These are phyloP conservation scores for Odontocolon sp. DNA, from an alignment of 2,888 invertebrate species.

Conservation along the genomic window DNA sequence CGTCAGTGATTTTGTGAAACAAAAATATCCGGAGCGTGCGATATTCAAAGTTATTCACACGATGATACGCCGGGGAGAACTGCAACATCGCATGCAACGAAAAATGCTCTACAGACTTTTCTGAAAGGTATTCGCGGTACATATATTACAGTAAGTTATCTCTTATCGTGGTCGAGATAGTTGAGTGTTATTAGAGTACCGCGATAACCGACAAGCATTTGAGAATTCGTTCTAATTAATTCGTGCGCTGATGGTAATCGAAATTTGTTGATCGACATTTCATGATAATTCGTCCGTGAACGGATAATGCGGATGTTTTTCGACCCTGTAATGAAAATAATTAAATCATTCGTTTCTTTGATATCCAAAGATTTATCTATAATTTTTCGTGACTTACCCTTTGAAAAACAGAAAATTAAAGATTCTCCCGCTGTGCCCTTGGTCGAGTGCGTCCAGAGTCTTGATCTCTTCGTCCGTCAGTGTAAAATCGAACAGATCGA, in stretches of 20 bases:
- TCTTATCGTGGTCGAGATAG: conserved; percentile 33
- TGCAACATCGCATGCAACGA: conserved; percentile 97
- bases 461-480: conserved; percentile 83
- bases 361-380: neutral
- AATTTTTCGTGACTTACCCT: conserved; percentile 74
- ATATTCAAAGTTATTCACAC: conserved; percentile 95
- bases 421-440: conserved; percentile 85
- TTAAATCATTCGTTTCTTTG: neutral
- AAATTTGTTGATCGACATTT: neutral
- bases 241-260: conserved; percentile 19
- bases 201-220: conserved; percentile 24
- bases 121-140: too few species aligned
- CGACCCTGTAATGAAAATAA: conserved; percentile 81
- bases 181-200: conserved; percentile 39
- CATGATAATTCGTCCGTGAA: conserved; percentile 79
- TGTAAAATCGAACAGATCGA: conserved; percentile 86
- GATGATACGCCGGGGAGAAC: conserved; percentile 97
- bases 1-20: conserved; percentile 91
- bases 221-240: conserved; percentile 43
- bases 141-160: conserved; percentile 4
- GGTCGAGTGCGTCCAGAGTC: conserved; percentile 83
- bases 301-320: conserved; percentile 88
- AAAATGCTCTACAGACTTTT: conserved; percentile 97
- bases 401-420: conserved; percentile 84
- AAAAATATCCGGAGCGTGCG: conserved; percentile 93